These are phyloP conservation scores for Dioctria rufipes DNA, from an alignment of 2,888 invertebrate genomes.

Conservation along the genomic window DNA sequence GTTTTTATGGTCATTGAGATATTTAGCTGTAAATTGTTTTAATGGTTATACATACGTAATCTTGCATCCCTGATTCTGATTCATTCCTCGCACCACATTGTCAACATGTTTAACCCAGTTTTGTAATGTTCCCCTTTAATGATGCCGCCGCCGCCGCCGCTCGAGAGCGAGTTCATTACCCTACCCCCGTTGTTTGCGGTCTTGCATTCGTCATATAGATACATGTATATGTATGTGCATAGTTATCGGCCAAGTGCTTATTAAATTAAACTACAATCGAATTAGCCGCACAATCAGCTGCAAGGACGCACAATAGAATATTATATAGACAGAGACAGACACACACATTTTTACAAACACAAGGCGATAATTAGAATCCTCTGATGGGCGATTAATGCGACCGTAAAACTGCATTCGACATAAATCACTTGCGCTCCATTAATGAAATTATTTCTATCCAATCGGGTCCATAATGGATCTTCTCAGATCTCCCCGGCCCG, in stretches of 20 bases:
- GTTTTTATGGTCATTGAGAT: constrained; percentile 11
- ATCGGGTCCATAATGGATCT: constrained; percentile 15
- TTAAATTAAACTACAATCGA: constrained; percentile 35
- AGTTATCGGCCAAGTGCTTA: constrained; percentile 27
- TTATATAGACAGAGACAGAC: background rate
- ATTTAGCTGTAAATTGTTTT: too few species aligned
- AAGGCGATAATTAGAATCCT: constrained; percentile 41
- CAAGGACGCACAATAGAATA: background rate
- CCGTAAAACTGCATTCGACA: constrained; percentile 25
- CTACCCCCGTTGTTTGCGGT: background rate
- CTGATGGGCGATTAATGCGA: background rate
- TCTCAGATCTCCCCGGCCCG: background rate
- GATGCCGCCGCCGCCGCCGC: constrained; percentile 10
- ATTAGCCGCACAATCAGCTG: background rate
- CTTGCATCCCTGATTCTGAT: background rate
- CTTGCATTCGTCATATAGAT: background rate
- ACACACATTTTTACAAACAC: constrained; percentile 6
- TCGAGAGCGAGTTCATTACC: background rate
- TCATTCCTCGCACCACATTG: background rate
- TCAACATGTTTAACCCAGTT: constrained; percentile 25
- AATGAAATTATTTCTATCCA: constrained; percentile 36
- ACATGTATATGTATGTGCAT: background rate
- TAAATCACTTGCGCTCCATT: constrained; percentile 37
- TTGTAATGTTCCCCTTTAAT: background rate
- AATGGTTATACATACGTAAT: too few species aligned